phyloP scores from a whole-genome alignment of 2,888 invertebrate genomes.

The Catonia carolina region DNA sequence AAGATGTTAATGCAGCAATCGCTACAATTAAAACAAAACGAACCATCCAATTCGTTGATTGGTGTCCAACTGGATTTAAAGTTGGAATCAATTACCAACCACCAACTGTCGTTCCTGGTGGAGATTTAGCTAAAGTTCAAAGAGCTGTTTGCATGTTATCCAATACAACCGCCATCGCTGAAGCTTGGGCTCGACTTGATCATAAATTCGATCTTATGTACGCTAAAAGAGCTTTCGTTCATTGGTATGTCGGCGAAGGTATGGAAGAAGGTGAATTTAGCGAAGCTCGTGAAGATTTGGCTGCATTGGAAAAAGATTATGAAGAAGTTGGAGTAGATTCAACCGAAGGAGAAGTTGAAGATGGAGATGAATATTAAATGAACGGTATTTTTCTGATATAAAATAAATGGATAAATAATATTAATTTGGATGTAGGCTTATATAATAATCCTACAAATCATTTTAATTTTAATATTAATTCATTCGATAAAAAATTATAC shows the following conservation, averaged over 20 bases:
- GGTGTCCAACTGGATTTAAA: conserved; percentile 48
- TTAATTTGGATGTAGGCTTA: too few species aligned
- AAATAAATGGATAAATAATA: too few species aligned
- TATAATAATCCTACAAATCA: too few species aligned
- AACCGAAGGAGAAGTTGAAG: conserved; percentile 70
- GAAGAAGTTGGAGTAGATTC: conserved; percentile 84
- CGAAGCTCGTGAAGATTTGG: conserved; percentile 47
- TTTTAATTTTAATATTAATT: too few species aligned
- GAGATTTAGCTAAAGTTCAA: conserved; percentile 89
- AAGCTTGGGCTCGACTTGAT: conserved; percentile 62
- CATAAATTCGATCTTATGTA: conserved; percentile 65
- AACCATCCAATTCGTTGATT: conserved; percentile 49
- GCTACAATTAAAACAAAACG: conserved; percentile 55
- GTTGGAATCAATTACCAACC: conserved; percentile 91
- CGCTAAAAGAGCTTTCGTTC: conserved; percentile 61
- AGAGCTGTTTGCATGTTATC: conserved; percentile 97
- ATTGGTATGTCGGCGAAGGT: conserved; percentile 74
- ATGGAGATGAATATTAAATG: conserved; percentile 65
- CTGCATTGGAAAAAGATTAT: conserved; percentile 80
- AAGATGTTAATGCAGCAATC: conserved; percentile 54
- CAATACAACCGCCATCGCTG: conserved; percentile 83
- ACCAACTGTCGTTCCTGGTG: conserved; percentile 88
- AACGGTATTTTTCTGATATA: too few species aligned
- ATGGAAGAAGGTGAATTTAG: conserved; percentile 70
- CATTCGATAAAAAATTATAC: too few species aligned